Conservation (phyloP, 1,140 invertebrate species). For the Solenopsis fugax region DNA sequence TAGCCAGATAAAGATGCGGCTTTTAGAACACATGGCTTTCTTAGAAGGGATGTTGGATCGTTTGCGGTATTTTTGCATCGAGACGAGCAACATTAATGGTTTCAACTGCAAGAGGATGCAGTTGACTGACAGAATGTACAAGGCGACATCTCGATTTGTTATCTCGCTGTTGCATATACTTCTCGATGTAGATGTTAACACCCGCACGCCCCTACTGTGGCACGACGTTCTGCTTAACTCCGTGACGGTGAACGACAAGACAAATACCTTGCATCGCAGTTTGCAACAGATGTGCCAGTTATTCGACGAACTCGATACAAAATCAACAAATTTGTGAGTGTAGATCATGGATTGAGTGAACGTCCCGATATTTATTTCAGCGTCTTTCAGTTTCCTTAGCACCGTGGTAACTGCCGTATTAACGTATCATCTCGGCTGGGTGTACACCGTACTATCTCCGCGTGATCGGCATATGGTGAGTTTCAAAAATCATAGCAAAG, state of each 20-base stretch:
- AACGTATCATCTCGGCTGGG: conserved; percentile 96
- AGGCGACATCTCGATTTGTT: conserved; percentile 77
- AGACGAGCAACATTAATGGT: conserved; percentile 68
- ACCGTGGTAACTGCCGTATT: conserved; percentile 95
- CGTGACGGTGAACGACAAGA: conserved; percentile 72
- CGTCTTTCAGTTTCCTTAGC: conserved; percentile 93
- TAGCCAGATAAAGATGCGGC: conserved; percentile 88
- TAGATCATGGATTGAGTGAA: conserved; percentile 20
- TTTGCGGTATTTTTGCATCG: conserved; percentile 88
- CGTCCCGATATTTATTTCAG: conserved; percentile 54
- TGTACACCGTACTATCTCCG: conserved; percentile 90
- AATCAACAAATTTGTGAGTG: conserved; percentile 85
- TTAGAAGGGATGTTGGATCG: conserved; percentile 93
- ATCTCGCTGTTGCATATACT: conserved; percentile 80
- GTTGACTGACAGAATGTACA: conserved; percentile 78
- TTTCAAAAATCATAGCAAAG: not conserved
- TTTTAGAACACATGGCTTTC: conserved; percentile 93
- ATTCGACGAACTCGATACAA: conserved; percentile 83
- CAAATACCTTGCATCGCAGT: conserved; percentile 74
- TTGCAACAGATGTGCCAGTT: conserved; percentile 84
- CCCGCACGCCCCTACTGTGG: conserved; percentile 80
- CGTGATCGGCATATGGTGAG: conserved; percentile 79
- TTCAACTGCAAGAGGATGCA: conserved; percentile 70
- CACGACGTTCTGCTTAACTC: conserved; percentile 84
- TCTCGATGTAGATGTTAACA: conserved; percentile 61